These are phyloP conservation scores for Heterohyrax brucei DNA, from an alignment of 2,797 vertebrate genomes.

Conservation along the genomic window DNA sequence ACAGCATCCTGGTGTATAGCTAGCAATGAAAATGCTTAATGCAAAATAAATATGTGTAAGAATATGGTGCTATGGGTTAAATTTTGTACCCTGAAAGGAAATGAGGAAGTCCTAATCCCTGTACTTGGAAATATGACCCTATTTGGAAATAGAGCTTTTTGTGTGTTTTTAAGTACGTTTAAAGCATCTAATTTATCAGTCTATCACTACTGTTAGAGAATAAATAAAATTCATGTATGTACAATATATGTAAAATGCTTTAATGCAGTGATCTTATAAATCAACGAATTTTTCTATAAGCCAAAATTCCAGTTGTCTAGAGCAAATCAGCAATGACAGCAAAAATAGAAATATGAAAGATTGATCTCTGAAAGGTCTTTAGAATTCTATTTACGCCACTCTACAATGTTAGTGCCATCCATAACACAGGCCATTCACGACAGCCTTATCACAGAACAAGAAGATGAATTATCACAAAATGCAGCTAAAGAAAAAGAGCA, in stretches of 20 bases:
- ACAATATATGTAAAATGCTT: background rate
- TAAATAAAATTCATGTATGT: background rate
- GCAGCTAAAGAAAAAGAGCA: background rate
- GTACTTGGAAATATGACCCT: too few relatives aligned
- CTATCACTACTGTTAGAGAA: background rate
- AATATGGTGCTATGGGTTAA: too few relatives aligned
- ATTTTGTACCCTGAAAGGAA: too few relatives aligned
- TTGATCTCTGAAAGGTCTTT: background rate
- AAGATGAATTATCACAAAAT: background rate
- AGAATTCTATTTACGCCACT: background rate
- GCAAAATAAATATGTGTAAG: too few relatives aligned
- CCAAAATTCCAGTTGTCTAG: background rate
- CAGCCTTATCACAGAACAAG: background rate
- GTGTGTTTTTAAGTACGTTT: too few relatives aligned
- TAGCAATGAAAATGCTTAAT: too few relatives aligned
- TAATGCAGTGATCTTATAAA: background rate
- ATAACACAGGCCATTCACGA: background rate
- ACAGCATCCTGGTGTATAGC: too few relatives aligned
- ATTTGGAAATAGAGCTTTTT: too few relatives aligned
- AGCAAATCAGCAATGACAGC: background rate
- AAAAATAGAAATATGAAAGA: constrained; percentile 50
- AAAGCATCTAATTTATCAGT: background rate
- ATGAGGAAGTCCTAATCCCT: too few relatives aligned
- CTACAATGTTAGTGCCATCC: background rate
- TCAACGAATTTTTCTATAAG: background rate